Percentiles rank a stretch among this genome's conserved stretches.
Conservation (phyloP, 1,140 invertebrate genomes). For the Hetaerina americana region DNA sequence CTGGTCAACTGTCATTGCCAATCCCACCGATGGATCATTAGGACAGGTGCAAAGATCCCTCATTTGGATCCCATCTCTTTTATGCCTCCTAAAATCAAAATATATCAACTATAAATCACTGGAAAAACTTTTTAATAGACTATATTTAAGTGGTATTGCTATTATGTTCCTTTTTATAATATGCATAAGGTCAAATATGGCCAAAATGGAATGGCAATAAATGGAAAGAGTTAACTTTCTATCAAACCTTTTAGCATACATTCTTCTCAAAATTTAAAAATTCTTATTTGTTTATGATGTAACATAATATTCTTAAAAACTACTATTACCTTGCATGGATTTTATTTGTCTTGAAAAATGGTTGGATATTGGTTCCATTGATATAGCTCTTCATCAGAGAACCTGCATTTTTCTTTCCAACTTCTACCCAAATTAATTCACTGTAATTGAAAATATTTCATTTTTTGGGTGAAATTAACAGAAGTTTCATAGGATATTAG, state of each 20-base stretch:
- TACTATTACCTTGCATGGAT: background rate
- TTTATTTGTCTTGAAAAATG: slow-evolving; percentile 37
- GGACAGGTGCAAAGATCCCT: slow-evolving; percentile 38
- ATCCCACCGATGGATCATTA: slow-evolving; percentile 39
- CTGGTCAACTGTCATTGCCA: slow-evolving; percentile 50
- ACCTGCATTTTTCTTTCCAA: slow-evolving; percentile 33
- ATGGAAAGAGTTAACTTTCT: too few species aligned
- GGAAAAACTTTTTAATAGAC: too few species aligned
- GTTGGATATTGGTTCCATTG: slow-evolving; percentile 37
- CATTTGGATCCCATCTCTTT: background rate
- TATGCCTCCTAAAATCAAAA: background rate
- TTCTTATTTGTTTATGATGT: background rate
- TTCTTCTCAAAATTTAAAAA: too few species aligned
- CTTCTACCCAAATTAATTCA: slow-evolving; percentile 58
- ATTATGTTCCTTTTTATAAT: too few species aligned
- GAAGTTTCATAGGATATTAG: too few species aligned
- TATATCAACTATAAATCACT: too few species aligned
- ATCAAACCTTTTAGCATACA: too few species aligned
- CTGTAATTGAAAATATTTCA: slow-evolving; percentile 26
- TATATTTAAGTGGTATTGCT: too few species aligned
- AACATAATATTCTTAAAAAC: background rate
- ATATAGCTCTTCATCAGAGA: slow-evolving; percentile 46
- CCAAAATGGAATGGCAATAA: too few species aligned
- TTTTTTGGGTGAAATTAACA: too few species aligned
- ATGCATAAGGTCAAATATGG: too few species aligned